A percentile compares a stretch with the other conserved stretches of the same genome.
phyloP scores from a whole-genome alignment of 2,888 invertebrate species.

The Geotrupes spiniger region DNA sequence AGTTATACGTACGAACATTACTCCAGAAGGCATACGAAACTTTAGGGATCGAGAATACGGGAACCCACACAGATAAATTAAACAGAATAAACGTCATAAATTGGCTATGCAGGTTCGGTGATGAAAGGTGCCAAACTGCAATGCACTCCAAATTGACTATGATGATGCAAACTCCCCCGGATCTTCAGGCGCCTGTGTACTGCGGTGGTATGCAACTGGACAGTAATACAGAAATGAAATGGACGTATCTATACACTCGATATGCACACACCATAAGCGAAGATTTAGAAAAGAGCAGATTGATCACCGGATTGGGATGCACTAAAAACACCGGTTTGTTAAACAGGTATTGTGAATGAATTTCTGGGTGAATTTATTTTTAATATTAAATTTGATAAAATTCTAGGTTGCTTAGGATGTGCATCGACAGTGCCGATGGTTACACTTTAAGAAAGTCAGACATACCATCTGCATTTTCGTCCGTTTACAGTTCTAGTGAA shows the following conservation, averaged over 20 bases:
- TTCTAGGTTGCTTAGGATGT: no score
- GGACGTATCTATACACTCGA: slow-evolving; percentile 2
- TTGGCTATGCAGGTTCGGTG: slow-evolving; percentile 41
- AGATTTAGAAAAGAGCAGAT: slow-evolving; percentile 5
- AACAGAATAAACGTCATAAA: slow-evolving; percentile 43
- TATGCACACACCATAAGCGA: slow-evolving; percentile 7
- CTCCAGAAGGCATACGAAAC: slow-evolving; percentile 17
- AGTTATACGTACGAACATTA: slow-evolving; percentile 10
- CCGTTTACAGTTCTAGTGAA: slow-evolving; percentile 7
- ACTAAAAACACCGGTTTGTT: background rate
- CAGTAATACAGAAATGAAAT: slow-evolving; percentile 1
- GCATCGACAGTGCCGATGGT: no score
- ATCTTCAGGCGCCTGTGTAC: slow-evolving; percentile 9
- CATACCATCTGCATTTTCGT: slow-evolving; percentile 6
- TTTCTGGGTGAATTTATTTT: background rate
- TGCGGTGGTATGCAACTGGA: slow-evolving; percentile 9
- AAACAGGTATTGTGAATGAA: slow-evolving; percentile 5
- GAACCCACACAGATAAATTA: slow-evolving; percentile 19
- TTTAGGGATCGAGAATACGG: slow-evolving; percentile 12
- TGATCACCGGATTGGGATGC: slow-evolving; percentile 11
- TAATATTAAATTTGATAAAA: no score
- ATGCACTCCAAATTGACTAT: slow-evolving; percentile 4
- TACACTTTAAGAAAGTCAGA: background rate
- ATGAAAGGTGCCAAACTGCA: slow-evolving; percentile 37
- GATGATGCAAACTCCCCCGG: background rate